A percentile compares a stretch with the other conserved stretches of the same genome.
phyloP scores from a whole-genome alignment of 2,113 vertebrate genomes.

The Hystrix cristata region DNA sequence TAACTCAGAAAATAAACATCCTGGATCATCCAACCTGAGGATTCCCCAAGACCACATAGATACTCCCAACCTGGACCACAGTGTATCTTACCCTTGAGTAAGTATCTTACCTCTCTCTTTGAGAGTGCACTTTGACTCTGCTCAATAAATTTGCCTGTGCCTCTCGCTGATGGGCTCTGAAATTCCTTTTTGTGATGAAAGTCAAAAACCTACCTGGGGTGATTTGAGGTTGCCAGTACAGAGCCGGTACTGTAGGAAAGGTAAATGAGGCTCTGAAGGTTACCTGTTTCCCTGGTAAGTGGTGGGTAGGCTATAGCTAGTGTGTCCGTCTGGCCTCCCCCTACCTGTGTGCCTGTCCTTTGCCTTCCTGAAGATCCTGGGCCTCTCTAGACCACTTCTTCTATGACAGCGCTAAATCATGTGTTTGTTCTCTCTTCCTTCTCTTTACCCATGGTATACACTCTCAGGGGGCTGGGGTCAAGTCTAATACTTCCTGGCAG shows the following conservation, averaged over 20 bases:
- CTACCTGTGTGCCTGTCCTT: not conserved
- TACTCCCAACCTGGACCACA: not conserved
- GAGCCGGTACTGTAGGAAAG: not conserved
- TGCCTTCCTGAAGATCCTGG: not conserved
- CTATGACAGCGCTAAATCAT: not conserved
- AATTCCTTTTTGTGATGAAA: not conserved
- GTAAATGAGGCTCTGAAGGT: not conserved
- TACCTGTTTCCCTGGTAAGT: rapidly evolving
- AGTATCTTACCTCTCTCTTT: not conserved
- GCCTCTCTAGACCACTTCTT: not conserved
- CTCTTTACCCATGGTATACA: not conserved
- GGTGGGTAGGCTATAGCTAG: not conserved
- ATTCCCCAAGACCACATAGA: not conserved
- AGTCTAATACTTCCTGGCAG: not conserved
- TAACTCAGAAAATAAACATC: not conserved
- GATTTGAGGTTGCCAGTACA: not conserved
- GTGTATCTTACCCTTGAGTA: not conserved
- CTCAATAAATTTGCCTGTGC: not conserved
- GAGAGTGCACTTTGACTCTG: not conserved
- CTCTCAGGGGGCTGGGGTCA: not conserved
- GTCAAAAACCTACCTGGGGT: not conserved
- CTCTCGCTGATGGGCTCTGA: not conserved
- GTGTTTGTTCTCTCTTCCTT: not conserved
- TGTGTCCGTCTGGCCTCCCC: not conserved
- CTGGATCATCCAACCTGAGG: not conserved